Evolutionary conservation across 2,797 vertebrate species (phyloP).

Genomic region (Phyllotis vaccarum): DNA sequence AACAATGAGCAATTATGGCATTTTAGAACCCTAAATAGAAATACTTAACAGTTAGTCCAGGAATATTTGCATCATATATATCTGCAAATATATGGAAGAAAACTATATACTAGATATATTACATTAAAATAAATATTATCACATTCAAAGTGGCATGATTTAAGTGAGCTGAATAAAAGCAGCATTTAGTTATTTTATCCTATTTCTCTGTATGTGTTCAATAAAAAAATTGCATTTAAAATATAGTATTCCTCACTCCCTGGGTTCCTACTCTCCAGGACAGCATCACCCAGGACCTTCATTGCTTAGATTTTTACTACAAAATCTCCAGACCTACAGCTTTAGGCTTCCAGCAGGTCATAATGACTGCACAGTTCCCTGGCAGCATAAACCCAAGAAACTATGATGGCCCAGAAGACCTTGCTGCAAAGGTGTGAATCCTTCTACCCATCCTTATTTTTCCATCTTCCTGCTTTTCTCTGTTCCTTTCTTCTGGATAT

Average conservation of each 20-base stretch:
- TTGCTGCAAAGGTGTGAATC: too few relatives aligned
- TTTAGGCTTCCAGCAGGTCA: neutral
- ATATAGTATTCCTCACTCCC: neutral
- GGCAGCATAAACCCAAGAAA: neutral
- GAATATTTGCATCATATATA: neutral
- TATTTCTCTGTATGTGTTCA: neutral
- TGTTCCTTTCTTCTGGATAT: neutral
- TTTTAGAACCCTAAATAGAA: conserved; percentile 42
- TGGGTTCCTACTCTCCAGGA: neutral
- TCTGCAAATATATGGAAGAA: too few relatives aligned
- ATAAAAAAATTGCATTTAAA: neutral
- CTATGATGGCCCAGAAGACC: neutral
- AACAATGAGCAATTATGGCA: conserved; percentile 34
- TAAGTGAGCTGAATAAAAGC: neutral
- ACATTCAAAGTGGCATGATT: conserved; percentile 5
- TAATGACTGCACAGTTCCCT: neutral
- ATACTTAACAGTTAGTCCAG: neutral
- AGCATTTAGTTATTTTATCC: neutral
- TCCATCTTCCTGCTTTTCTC: neutral
- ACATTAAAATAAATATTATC: neutral
- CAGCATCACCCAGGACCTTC: neutral
- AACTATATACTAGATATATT: neutral
- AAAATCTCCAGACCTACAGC: neutral
- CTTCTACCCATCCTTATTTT: neutral
- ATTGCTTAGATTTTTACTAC: neutral